phyloP scores from a whole-genome alignment of 2,113 vertebrate genomes.

The Terrapene triunguis region DNA sequence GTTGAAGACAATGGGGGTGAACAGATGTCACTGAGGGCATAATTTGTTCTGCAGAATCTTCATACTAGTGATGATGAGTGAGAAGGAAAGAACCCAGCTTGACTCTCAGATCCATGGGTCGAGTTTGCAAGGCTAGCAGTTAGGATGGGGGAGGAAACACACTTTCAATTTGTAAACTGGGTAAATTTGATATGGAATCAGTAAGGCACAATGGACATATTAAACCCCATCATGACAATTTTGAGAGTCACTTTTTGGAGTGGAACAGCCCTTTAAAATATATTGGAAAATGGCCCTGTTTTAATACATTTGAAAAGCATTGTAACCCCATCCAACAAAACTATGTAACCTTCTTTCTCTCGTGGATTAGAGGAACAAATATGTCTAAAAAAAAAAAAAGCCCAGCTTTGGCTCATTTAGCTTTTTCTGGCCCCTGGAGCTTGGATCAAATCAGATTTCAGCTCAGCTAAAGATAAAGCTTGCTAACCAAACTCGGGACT shows the following conservation, averaged over 20 bases:
- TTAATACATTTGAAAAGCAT: not conserved
- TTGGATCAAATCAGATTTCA: not conserved
- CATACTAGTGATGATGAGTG: not conserved
- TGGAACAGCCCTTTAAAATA: not conserved
- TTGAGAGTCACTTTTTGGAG: not conserved
- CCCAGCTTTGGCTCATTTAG: not conserved
- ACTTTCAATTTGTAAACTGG: not conserved
- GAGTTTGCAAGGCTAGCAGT: not conserved
- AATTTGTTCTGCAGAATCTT: not conserved
- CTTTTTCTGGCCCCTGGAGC: not conserved
- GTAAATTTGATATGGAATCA: not conserved
- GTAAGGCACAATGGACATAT: not conserved
- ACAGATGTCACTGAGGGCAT: not conserved
- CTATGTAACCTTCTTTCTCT: not conserved
- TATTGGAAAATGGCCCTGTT: not conserved
- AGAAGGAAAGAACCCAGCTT: not conserved
- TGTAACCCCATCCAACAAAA: not conserved
- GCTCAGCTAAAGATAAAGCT: not conserved
- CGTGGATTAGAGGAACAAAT: not conserved
- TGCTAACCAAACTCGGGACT: not conserved
- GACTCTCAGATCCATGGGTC: not conserved
- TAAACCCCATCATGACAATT: not conserved
- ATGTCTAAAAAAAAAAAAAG: not conserved
- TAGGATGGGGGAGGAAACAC: not conserved
- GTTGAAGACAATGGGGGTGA: not conserved